Percentiles rank a stretch among this genome's conserved stretches.
These are phyloP conservation scores for Polyergus mexicanus DNA, from an alignment of 1,140 invertebrate genomes.

Conservation along the genomic window DNA sequence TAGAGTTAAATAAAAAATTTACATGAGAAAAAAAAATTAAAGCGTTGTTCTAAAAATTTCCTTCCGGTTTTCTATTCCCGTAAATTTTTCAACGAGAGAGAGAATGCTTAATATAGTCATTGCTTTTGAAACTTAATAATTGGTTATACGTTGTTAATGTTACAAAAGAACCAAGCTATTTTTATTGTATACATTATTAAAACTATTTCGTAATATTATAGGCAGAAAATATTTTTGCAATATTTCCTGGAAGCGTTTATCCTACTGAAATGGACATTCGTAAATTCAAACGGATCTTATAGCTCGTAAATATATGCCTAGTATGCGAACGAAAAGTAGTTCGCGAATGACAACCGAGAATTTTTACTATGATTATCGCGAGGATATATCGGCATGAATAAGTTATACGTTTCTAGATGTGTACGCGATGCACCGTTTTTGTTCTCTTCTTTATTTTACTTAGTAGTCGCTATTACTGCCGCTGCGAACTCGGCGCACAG, in stretches of 20 bases:
- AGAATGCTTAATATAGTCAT: not conserved
- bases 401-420: slow-evolving; percentile 23
- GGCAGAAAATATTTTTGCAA: not conserved
- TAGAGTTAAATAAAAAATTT: not conserved
- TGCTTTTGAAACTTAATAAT: not conserved
- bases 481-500: not conserved
- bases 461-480: not conserved
- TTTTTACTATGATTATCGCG: slow-evolving; percentile 41
- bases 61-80: not conserved
- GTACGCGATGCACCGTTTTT: not conserved
- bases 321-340: not conserved
- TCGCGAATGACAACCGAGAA: slow-evolving; percentile 37
- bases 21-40: not conserved
- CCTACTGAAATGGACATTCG: slow-evolving; percentile 9
- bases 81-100: not conserved
- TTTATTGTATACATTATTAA: not conserved
- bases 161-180: not conserved
- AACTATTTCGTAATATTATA: not conserved
- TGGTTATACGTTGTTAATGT: not conserved
- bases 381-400: slow-evolving; percentile 26
- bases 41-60: not conserved
- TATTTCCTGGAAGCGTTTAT: not conserved
- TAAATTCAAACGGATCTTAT: slow-evolving; percentile 25
- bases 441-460: slow-evolving; percentile 4
- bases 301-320: slow-evolving; percentile 6